phyloP scores from a whole-genome alignment of 2,888 invertebrate species.

The Stenichneumon culpator region DNA sequence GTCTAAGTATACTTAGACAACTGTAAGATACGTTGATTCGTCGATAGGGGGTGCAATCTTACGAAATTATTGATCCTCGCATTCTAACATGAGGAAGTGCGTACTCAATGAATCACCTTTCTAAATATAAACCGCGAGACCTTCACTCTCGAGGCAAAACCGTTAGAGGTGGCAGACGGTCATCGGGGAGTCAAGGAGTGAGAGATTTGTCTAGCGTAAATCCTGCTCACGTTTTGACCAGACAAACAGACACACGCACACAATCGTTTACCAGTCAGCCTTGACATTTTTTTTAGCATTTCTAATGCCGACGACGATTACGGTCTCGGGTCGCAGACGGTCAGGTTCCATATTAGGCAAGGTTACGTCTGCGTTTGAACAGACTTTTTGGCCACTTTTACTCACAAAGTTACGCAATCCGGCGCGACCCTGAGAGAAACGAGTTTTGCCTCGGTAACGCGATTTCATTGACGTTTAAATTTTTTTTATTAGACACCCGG shows the following conservation, averaged over 20 bases:
- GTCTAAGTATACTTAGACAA: too few species aligned
- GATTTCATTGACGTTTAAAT: constrained; percentile 19
- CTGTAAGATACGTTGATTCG: neutral
- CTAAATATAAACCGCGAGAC: constrained; percentile 39
- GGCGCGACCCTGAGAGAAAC: constrained; percentile 28
- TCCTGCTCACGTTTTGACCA: constrained; percentile 53
- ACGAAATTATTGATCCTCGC: neutral
- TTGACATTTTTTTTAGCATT: constrained; percentile 77
- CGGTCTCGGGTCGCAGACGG: constrained; percentile 75
- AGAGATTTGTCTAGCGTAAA: constrained; percentile 68
- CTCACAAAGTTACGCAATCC: constrained; percentile 61
- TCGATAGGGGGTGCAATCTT: neutral
- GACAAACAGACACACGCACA: constrained; percentile 44
- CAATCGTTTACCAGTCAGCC: constrained; percentile 68
- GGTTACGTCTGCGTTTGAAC: constrained; percentile 58
- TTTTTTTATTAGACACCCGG: constrained; percentile 56
- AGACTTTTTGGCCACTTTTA: constrained; percentile 41
- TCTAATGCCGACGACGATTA: constrained; percentile 30
- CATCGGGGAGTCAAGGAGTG: constrained; percentile 66
- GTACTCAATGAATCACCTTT: constrained; percentile 15
- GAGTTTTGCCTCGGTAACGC: constrained; percentile 37
- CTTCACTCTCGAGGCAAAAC: constrained; percentile 72
- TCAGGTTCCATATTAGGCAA: constrained; percentile 68
- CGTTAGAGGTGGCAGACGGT: constrained; percentile 84
- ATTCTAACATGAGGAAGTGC: constrained; percentile 48